These are phyloP conservation scores for Mythimna loreyi DNA, from an alignment of 2,888 invertebrate genomes.

Conservation along the genomic window DNA sequence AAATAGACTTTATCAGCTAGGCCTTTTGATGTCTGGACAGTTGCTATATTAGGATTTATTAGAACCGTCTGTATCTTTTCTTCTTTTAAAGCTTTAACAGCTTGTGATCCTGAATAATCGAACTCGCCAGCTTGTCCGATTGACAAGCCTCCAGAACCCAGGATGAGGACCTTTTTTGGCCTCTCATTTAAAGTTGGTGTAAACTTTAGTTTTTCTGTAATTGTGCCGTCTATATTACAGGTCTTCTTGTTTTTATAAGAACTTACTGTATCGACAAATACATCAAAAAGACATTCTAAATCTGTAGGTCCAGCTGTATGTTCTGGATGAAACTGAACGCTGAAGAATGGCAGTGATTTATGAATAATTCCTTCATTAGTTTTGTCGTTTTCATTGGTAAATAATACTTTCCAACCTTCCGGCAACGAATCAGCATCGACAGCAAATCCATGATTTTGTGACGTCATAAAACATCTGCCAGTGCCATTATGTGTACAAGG, in stretches of 20 bases:
- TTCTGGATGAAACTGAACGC: conserved; percentile 99
- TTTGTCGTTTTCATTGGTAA: conserved; percentile 98
- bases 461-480: conserved; percentile 98
- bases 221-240: conserved; percentile 84
- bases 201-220: conserved; percentile 89
- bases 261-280: conserved; percentile 95
- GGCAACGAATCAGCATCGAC: conserved; percentile 95
- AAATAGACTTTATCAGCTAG: conserved; percentile 99
- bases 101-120: conserved; percentile 99
- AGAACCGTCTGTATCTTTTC: conserved; percentile 98
- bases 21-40: conserved; percentile 99
- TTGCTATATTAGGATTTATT: conserved; percentile 99
- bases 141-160: conserved; percentile 98
- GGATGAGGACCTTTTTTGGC: conserved; percentile 94
- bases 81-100: conserved; percentile 98
- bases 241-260: conserved; percentile 80
- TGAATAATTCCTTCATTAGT: conserved; percentile 99
- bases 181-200: conserved; percentile 81
- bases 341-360: conserved; percentile 95
- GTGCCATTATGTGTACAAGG: conserved; percentile 97
- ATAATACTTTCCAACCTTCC: conserved; percentile 95
- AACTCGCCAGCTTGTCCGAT: conserved; percentile 99
- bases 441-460: conserved; percentile 99
- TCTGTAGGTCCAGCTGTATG: conserved; percentile 99
- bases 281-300: conserved; percentile 98